phyloP scores from a whole-genome alignment of 2,888 invertebrate species.

The Plagiodera versicolora region DNA sequence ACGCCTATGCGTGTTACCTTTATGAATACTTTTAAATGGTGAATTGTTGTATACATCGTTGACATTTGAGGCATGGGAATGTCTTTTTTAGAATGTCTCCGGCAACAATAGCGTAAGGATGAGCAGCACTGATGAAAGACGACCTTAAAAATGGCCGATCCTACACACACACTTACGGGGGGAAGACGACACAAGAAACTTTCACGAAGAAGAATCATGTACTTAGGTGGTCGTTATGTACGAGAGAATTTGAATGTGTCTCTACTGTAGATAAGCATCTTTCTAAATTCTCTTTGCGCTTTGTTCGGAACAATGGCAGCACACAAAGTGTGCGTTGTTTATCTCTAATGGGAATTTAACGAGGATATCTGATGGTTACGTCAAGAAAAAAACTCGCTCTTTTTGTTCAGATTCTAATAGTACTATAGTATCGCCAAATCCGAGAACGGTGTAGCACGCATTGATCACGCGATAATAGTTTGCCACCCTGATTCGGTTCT shows the following conservation, averaged over 20 bases:
- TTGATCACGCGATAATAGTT: too few relatives aligned
- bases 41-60: conserved; percentile 31
- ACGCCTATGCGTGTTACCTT: conserved; percentile 31
- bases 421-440: too few relatives aligned
- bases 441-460: too few relatives aligned
- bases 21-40: conserved; percentile 39
- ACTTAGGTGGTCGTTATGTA: conserved; percentile 13
- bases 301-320: background rate
- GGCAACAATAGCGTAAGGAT: conserved; percentile 32
- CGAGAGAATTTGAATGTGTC: conserved; percentile 3
- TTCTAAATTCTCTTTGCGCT: background rate
- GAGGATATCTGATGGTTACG: background rate
- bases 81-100: conserved; percentile 28
- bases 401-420: too few relatives aligned
- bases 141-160: conserved; percentile 33
- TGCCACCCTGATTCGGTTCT: too few relatives aligned
- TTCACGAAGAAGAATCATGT: conserved; percentile 26
- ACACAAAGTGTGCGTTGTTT: background rate
- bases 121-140: conserved; percentile 29
- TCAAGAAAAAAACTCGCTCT: background rate
- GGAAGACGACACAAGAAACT: conserved; percentile 25
- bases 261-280: background rate
- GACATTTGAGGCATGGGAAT: conserved; percentile 40
- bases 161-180: conserved; percentile 24
- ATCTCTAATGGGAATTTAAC: background rate